Evolutionary conservation across 2,888 invertebrate species (phyloP).

Genomic region (Lepidonotus clava): DNA sequence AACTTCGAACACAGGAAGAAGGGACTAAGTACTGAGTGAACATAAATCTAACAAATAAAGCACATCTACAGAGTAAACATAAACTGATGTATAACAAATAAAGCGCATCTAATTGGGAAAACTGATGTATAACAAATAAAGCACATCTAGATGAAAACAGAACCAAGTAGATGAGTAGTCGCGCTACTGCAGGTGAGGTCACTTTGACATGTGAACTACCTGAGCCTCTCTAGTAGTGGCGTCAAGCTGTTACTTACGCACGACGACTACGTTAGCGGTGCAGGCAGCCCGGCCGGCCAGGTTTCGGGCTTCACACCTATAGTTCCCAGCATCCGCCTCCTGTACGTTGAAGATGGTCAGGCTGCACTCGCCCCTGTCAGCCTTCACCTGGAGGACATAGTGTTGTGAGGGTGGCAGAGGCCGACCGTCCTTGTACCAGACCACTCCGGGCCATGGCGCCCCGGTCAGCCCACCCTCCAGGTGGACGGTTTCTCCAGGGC

Average conservation of each 20-base stretch:
- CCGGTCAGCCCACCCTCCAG: conserved; percentile 89
- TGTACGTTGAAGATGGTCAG: conserved; percentile 90
- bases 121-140: too few species aligned
- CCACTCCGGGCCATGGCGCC: conserved; percentile 85
- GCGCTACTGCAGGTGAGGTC: too few species aligned
- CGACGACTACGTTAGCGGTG: conserved; percentile 86
- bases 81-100: too few species aligned
- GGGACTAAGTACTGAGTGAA: too few species aligned
- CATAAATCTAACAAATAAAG: too few species aligned
- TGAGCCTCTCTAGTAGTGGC: background rate
- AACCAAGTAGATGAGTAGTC: too few species aligned
- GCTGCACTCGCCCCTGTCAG: conserved; percentile 84
- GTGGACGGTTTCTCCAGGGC: conserved; percentile 86
- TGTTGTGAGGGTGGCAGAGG: background rate
- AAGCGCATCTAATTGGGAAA: too few species aligned
- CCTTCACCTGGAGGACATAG: background rate
- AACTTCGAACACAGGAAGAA: too few species aligned
- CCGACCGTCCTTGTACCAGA: conserved; percentile 84
- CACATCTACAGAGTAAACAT: too few species aligned
- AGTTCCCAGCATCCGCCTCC: conserved; percentile 89
- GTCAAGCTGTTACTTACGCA: conserved; percentile 71
- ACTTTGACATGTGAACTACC: too few species aligned
- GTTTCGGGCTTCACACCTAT: conserved; percentile 95
- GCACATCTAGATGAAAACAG: too few species aligned
- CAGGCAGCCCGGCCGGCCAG: conserved; percentile 91